phyloP scores from a whole-genome alignment of 2,113 vertebrate species.

The Anolis carolinensis region DNA sequence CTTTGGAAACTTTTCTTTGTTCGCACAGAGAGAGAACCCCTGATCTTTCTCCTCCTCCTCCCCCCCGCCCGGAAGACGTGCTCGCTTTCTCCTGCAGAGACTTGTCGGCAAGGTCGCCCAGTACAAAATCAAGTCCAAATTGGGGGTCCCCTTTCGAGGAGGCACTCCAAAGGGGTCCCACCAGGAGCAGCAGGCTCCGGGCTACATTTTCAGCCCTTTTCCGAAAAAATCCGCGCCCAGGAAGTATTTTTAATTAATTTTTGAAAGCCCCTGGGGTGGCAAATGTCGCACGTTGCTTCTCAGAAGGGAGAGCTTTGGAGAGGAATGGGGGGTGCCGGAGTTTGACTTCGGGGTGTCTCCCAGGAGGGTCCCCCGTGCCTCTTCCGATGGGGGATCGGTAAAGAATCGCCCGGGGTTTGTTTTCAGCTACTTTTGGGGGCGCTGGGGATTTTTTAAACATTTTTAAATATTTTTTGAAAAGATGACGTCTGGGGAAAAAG shows the following conservation, averaged over 20 bases:
- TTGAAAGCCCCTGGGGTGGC: constrained; percentile 68
- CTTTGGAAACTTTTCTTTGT: constrained; percentile 67
- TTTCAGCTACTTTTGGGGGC: constrained; percentile 66
- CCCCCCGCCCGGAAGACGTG: constrained; percentile 61
- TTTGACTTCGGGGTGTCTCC: constrained; percentile 56
- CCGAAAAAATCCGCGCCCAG: constrained; percentile 28
- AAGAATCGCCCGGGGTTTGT: constrained; percentile 69
- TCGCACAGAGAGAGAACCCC: constrained; percentile 48
- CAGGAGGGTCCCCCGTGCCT: constrained; percentile 26
- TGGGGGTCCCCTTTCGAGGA: constrained; percentile 14
- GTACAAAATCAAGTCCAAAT: constrained; percentile 57
- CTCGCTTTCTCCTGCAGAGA: constrained; percentile 45
- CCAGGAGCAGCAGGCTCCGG: constrained; percentile 32
- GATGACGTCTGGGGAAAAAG: constrained; percentile 93
- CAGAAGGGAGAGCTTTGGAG: constrained; percentile 45
- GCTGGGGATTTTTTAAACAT: constrained; percentile 86
- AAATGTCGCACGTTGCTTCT: constrained; percentile 70
- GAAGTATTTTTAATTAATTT: constrained; percentile 88
- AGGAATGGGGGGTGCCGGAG: constrained; percentile 48
- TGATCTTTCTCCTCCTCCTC: constrained; percentile 56
- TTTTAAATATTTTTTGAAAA: constrained; percentile 99
- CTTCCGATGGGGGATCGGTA: constrained; percentile 34
- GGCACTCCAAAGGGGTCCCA: constrained; percentile 11
- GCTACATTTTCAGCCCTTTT: constrained; percentile 78
- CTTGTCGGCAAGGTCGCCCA: constrained; percentile 68